Base-by-base conservation (phyloP, 2,113 vertebrate genomes). In the Panthera uncia region DNA sequence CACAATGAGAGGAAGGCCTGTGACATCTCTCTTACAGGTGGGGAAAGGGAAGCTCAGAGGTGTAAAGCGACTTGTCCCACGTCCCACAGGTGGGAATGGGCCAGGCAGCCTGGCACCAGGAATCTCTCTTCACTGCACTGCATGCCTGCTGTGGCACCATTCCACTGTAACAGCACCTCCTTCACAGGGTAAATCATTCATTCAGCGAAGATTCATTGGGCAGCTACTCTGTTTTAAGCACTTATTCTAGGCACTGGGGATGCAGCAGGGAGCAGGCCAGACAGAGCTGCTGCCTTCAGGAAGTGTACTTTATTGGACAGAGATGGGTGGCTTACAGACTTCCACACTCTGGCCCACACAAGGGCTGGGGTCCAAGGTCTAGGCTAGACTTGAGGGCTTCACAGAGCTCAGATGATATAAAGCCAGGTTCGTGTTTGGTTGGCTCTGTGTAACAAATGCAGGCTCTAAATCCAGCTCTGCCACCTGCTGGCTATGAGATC, bases 391-490 rank as follows among this genome's bases (percentile, higher is more conserved):
- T 16, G 19, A 41, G 29, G 73, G 89, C 14, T 79, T 57, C 48
- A 6, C 27, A 61, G 57, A 92, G 76, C 71, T 85, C 25, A 6
- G 68, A 41, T 29, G 61, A 48, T 18, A 29, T 3, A 41, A 79
- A 82, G 69, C n/a, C 71, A 10, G 11, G 33, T 14, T 21, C 2
- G 9, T 66, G 50, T 69, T 27, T 45, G 87, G 73, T 27, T 45
- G 87, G 61, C 73, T 93, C 7, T 29, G 5, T 55, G 50, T 65
- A 79, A 76, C 76, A 79, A 38, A 25, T 1, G 9, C 14, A 5
- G 45, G 74, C 97, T 93, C 84, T 33, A 88, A 91, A 66, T 74
- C 89, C 78, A 85, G 97, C 91, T 97, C 98, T 96, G 97, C 94
- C 96, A 69, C 91, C 94, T 97, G 87, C 97, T 97, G 96, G 93